Conservation (phyloP, 2,888 invertebrate genomes). For the Papilio elwesi region DNA sequence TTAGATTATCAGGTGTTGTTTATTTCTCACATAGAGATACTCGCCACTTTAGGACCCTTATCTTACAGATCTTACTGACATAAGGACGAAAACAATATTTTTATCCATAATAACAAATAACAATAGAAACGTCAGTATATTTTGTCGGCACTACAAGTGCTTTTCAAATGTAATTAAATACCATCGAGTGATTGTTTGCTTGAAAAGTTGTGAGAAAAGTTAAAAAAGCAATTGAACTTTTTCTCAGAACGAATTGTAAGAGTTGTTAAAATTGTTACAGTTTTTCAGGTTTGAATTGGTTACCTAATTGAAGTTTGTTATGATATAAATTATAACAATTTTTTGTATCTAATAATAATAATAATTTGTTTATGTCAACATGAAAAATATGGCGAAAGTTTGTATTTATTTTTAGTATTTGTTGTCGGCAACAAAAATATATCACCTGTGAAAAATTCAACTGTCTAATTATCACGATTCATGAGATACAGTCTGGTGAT, state of each 20-base stretch:
- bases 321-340: background rate
- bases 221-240: constrained; percentile 36
- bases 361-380: too few species aligned
- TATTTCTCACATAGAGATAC: too few species aligned
- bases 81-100: background rate
- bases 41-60: too few species aligned
- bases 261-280: constrained; percentile 20
- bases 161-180: constrained; percentile 7
- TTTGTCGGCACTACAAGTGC: constrained; percentile 4
- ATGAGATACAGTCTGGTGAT: too few species aligned
- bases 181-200: constrained; percentile 21
- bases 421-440: too few species aligned
- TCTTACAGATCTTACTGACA: too few species aligned
- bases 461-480: too few species aligned
- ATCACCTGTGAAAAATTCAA: too few species aligned
- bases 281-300: constrained; percentile 3
- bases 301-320: constrained; percentile 4
- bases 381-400: too few species aligned
- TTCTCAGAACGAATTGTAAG: constrained; percentile 19
- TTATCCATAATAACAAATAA: background rate
- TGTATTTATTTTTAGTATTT: too few species aligned
- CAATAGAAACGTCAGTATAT: background rate
- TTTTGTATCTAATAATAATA: too few species aligned
- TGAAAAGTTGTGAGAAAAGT: constrained; percentile 28
- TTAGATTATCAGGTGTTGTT: too few species aligned